Evolutionary conservation across 1,140 invertebrate genomes (phyloP).

Genomic region (Armadillidium nasatum): DNA sequence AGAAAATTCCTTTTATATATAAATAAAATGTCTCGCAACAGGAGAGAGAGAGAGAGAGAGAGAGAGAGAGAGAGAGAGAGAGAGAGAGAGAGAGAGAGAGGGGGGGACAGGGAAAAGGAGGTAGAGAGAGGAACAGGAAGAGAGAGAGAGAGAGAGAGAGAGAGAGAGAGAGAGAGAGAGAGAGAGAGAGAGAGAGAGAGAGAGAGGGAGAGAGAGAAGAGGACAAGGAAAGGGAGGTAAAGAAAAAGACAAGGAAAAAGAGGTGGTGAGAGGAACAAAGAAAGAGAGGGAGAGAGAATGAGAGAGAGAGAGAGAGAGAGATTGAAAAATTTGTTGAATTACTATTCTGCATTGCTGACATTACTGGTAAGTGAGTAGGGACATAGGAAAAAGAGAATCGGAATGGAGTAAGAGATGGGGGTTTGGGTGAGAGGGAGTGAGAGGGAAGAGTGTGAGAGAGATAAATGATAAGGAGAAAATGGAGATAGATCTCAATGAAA

Average conservation of each 20-base stretch:
- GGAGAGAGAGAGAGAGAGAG: constrained; percentile 13
- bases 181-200: not conserved
- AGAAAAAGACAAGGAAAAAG: not conserved
- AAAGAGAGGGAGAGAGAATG: not conserved
- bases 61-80: not conserved
- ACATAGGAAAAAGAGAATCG: not conserved
- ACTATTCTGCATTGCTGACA: too few relatives aligned
- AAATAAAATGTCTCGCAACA: too few relatives aligned
- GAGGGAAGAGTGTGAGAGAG: constrained; percentile 13
- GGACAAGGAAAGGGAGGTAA: not conserved
- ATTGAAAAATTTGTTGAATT: not conserved
- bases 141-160: not conserved
- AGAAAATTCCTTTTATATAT: too few relatives aligned
- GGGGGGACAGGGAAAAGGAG: not conserved
- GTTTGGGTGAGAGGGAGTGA: not conserved
- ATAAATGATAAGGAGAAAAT: not conserved
- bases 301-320: too few relatives aligned
- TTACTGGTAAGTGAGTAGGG: not conserved
- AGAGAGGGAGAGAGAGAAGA: not conserved
- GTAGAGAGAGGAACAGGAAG: not conserved
- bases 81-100: not conserved
- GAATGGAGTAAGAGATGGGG: not conserved
- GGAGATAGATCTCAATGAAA: not conserved
- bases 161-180: not conserved
- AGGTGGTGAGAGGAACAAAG: not conserved